Percentiles rank a stretch among this genome's conserved stretches.
Evolutionary conservation across 2,797 vertebrate genomes (phyloP).

Genomic region (Onychomys torridus): DNA sequence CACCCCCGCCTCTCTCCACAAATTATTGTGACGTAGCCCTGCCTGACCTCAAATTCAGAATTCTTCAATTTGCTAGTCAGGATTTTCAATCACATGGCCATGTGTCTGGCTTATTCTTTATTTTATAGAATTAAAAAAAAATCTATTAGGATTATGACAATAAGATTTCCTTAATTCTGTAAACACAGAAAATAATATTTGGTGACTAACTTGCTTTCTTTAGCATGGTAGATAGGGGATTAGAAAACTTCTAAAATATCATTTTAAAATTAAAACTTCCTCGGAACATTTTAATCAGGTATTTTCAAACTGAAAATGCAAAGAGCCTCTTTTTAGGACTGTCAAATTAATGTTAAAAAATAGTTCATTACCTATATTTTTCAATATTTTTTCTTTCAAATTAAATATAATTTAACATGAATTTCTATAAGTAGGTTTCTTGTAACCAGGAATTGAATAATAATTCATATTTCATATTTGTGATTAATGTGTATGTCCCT

Average conservation of each 20-base stretch:
- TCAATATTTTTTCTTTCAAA: background rate
- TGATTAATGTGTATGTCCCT: background rate
- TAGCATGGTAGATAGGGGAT: background rate
- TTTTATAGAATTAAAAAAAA: background rate
- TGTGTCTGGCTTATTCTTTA: background rate
- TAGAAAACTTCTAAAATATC: background rate
- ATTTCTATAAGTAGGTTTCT: background rate
- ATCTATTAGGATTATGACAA: background rate
- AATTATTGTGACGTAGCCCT: background rate
- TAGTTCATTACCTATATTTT: background rate
- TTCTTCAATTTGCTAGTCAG: background rate
- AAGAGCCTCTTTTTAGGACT: background rate
- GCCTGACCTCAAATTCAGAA: background rate
- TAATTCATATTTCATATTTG: background rate
- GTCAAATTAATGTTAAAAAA: background rate
- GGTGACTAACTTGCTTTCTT: background rate
- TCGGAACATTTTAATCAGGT: too few species aligned
- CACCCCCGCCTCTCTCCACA: background rate
- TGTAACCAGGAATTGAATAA: background rate
- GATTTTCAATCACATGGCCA: too few species aligned
- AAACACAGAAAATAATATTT: background rate
- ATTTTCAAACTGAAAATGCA: background rate
- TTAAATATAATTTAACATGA: background rate
- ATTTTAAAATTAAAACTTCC: background rate
- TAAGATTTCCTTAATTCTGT: background rate